Conservation (phyloP, 1,140 invertebrate genomes). For the Microvelia longipes region DNA sequence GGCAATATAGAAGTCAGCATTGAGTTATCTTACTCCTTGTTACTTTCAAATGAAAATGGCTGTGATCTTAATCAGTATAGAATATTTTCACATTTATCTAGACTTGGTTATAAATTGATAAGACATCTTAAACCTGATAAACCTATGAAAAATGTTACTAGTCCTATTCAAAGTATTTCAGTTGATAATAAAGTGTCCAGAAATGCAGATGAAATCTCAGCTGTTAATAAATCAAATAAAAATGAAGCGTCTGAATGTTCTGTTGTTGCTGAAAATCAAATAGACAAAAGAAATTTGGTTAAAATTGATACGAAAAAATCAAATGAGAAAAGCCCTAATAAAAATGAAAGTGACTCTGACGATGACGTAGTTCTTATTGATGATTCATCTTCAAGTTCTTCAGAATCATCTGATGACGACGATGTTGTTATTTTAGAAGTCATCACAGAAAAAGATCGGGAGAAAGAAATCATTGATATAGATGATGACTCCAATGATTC, state of each 20-base stretch:
- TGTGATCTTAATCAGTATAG: slow-evolving; percentile 39
- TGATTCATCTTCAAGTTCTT: too few species aligned
- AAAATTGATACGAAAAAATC: not conserved
- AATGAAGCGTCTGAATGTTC: not conserved
- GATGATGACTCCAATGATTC: not conserved
- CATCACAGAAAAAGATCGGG: not conserved
- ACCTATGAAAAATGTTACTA: not conserved
- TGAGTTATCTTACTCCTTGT: slow-evolving; percentile 41
- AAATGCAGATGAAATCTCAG: not conserved
- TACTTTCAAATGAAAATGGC: slow-evolving; percentile 33
- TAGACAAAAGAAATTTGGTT: not conserved
- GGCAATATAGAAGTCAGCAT: slow-evolving; percentile 39
- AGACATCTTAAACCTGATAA: slow-evolving; percentile 8
- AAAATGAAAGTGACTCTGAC: not conserved
- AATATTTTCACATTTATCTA: slow-evolving; percentile 42
- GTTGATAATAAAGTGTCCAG: not conserved
- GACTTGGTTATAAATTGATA: slow-evolving; percentile 34
- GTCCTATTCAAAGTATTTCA: not conserved
- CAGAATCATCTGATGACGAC: not conserved
- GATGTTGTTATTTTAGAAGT: not conserved
- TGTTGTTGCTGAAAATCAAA: not conserved
- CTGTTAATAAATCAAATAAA: not conserved
- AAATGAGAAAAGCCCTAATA: not conserved
- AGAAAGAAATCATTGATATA: not conserved
- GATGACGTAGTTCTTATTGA: not conserved